Percentiles rank a stretch among this genome's conserved stretches.
These are phyloP conservation scores for Apis dorsata DNA, from an alignment of 1,140 invertebrate species.

Conservation along the genomic window DNA sequence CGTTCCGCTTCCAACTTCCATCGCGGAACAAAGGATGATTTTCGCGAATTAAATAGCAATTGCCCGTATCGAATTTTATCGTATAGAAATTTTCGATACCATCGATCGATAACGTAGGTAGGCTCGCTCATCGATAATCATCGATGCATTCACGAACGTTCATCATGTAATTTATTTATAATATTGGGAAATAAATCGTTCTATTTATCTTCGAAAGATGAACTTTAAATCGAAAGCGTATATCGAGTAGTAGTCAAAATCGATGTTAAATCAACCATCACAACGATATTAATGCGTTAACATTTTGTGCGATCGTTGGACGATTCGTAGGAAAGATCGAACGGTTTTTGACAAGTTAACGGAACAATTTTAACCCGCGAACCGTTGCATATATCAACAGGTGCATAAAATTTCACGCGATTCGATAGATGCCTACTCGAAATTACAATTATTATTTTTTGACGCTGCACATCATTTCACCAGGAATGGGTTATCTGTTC, in stretches of 20 bases:
- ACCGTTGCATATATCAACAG: conserved; percentile 36
- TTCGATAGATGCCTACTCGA: background rate
- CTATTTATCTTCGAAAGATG: background rate
- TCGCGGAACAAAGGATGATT: no score
- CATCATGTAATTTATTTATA: background rate
- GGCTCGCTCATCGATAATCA: background rate
- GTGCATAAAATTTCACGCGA: conserved; percentile 21
- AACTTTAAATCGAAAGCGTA: no score
- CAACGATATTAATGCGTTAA: background rate
- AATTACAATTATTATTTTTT: background rate
- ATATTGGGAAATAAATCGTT: background rate
- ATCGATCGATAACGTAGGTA: background rate
- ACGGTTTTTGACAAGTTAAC: background rate
- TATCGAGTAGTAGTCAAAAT: background rate
- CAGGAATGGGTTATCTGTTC: background rate
- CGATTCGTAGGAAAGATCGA: background rate
- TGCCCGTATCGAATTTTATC: background rate
- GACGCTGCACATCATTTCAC: background rate
- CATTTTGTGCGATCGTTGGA: conserved; percentile 29
- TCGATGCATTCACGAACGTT: background rate
- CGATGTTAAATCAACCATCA: background rate
- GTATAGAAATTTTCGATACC: background rate
- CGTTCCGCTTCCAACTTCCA: background rate
- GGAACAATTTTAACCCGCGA: conserved; percentile 18
- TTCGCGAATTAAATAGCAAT: conserved; percentile 4